A percentile compares a stretch with the other conserved stretches of the same genome.
Evolutionary conservation across 2,113 vertebrate species (phyloP).

Genomic region (Seriola dumerili): DNA sequence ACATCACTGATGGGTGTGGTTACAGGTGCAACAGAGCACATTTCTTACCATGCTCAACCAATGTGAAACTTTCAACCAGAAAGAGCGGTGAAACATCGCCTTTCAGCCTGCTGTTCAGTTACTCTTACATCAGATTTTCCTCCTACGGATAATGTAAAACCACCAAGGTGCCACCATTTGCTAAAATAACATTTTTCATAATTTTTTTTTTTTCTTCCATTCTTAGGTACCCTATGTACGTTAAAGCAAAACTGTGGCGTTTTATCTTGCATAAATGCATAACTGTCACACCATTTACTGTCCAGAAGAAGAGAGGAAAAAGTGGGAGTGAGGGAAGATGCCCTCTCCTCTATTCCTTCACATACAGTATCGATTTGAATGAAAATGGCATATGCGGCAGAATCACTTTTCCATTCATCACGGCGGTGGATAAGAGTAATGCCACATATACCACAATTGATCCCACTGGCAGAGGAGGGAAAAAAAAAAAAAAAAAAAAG

Average conservation of each 20-base stretch:
- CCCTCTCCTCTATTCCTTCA: constrained; percentile 6
- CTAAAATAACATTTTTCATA: not conserved
- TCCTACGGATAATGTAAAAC: not conserved
- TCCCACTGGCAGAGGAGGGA: constrained; percentile 60
- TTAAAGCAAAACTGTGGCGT: not conserved
- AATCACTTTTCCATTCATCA: constrained; percentile 73
- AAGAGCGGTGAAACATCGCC: not conserved
- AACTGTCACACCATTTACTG: not conserved
- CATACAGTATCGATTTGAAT: constrained; percentile 69
- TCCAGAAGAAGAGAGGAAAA: constrained; percentile 12
- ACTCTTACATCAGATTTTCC: not conserved
- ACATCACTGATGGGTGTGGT: no score
- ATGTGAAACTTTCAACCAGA: not conserved
- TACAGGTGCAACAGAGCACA: no score
- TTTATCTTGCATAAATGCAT: not conserved
- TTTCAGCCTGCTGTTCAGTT: not conserved
- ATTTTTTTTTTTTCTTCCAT: not conserved
- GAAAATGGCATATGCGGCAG: constrained; percentile 54
- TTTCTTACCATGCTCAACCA: no score
- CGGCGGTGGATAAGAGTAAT: constrained; percentile 46
- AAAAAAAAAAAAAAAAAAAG: constrained; percentile 11
- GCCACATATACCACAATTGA: constrained; percentile 53
- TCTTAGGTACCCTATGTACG: not conserved
- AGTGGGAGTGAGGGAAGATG: not conserved
- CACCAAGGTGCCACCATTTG: no score